Evolutionary conservation across 2,888 invertebrate genomes (phyloP).

Genomic region (Linnaemya tessellans): DNA sequence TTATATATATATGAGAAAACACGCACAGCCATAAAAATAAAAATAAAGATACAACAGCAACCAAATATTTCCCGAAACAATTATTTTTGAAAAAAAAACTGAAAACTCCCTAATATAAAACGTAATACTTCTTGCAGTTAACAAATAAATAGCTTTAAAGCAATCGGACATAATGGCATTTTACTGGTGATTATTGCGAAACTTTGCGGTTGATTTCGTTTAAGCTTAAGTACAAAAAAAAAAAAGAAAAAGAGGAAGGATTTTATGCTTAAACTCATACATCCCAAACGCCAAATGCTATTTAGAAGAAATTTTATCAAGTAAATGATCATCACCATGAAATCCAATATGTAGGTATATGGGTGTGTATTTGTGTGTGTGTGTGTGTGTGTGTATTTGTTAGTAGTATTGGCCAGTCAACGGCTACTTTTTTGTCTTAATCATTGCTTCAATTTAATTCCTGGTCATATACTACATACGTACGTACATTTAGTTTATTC

Average conservation of each 20-base stretch:
- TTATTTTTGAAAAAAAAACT: slow-evolving; percentile 17
- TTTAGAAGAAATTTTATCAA: slow-evolving; percentile 58
- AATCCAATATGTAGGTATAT: background rate
- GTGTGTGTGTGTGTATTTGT: slow-evolving; percentile 8
- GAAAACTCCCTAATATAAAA: slow-evolving; percentile 24
- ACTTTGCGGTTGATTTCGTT: slow-evolving; percentile 70
- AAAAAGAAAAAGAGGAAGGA: slow-evolving; percentile 23
- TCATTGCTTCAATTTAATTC: slow-evolving; percentile 57
- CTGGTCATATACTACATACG: slow-evolving; percentile 30
- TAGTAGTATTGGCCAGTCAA: slow-evolving; percentile 56
- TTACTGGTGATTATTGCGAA: slow-evolving; percentile 68
- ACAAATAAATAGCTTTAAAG: slow-evolving; percentile 29
- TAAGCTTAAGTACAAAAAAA: slow-evolving; percentile 34
- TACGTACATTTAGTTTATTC: slow-evolving; percentile 61
- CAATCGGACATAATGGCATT: slow-evolving; percentile 66
- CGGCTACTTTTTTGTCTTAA: slow-evolving; percentile 53
- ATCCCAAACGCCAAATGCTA: slow-evolving; percentile 9
- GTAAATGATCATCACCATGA: slow-evolving; percentile 58
- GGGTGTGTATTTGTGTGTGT: background rate
- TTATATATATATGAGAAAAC: slow-evolving; percentile 24
- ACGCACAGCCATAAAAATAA: slow-evolving; percentile 39
- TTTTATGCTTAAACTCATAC: slow-evolving; percentile 43
- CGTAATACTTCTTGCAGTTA: slow-evolving; percentile 15
- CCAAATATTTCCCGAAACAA: slow-evolving; percentile 48
- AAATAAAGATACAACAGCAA: slow-evolving; percentile 14